phyloP scores from a whole-genome alignment of 2,113 vertebrate species.

The Serinus canaria region DNA sequence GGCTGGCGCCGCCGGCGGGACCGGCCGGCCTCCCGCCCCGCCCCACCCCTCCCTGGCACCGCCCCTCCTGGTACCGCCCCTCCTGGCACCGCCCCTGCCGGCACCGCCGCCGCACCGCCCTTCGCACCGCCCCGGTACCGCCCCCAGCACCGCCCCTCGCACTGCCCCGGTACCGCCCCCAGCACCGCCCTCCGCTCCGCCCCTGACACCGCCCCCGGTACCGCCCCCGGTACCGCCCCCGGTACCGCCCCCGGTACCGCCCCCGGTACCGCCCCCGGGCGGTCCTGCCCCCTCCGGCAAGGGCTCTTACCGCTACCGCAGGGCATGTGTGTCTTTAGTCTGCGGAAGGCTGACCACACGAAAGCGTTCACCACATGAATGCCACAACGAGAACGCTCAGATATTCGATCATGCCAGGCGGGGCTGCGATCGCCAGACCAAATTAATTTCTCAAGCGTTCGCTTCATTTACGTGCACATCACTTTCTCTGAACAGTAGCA shows the following conservation, averaged over 20 bases:
- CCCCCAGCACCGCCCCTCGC: too few relatives aligned
- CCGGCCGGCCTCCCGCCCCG: too few relatives aligned
- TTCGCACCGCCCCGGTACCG: too few relatives aligned
- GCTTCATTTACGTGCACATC: not conserved
- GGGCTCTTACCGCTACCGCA: not conserved
- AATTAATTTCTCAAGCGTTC: not conserved
- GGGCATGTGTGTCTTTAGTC: not conserved
- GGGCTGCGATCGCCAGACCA: not conserved
- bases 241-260: not conserved
- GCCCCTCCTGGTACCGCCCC: too few relatives aligned
- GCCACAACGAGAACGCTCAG: not conserved
- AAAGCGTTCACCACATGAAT: not conserved
- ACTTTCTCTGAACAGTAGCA: not conserved
- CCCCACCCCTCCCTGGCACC: too few relatives aligned
- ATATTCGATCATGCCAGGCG: not conserved
- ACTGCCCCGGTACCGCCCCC: too few relatives aligned
- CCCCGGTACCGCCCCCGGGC: not conserved
- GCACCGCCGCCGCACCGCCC: not conserved
- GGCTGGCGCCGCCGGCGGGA: not conserved
- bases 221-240: too few relatives aligned
- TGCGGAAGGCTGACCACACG: not conserved
- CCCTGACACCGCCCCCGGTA: too few relatives aligned
- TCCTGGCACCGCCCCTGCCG: too few relatives aligned
- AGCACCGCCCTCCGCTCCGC: too few relatives aligned
- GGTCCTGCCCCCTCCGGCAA: not conserved